Evolutionary conservation across 2,113 vertebrate genomes (phyloP), one percentile per base, ranked within the genome.

Genomic region (Cynocephalus volans): DNA sequence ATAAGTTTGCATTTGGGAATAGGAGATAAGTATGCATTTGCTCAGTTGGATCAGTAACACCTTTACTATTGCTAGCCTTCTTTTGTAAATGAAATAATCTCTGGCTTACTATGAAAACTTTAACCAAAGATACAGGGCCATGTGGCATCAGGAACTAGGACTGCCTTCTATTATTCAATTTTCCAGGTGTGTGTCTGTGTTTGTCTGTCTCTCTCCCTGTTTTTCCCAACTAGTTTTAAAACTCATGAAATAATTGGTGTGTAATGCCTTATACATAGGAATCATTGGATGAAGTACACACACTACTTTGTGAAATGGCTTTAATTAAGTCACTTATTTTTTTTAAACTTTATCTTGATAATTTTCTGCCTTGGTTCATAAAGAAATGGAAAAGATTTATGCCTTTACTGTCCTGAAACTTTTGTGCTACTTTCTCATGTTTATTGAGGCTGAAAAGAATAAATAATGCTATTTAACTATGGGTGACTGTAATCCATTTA

Each of bases 1-100:
- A 60, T 92, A 73, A 93, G 88, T 97, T 98, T 98, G 97, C 76
- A 58, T 98, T 95, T 98, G 95, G 86, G 92, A 97, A 90, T 83
- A 96, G 95, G 93, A 77, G 82, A 72, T 97, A 94, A 75, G 96
- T 62, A 41, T 65, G 76, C 60, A 83, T 97, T 97, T 98, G 95
- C 96, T 95, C 90, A 82, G 77, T 77, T 96, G 90, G 72, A 95
- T 97, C 96, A 97, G 94, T 95, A 97, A 75, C 65, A 95, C 80
- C 96, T 97, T 97, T 96, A 91, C 90, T 97, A 60, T 96, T 89
- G 60, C 89, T 98, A 90, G 69, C 56, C 76, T 95, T 92, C 41
- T 1, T 72, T 94, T 91, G 64, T 69, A 90, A 81, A 12, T 21
- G 65, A 93, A 85, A 64, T 67, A 36, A 28, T n/a, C 62, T 95